Base-by-base conservation (phyloP, 1,140 invertebrate genomes). In the Bilobella aurantiaca region DNA sequence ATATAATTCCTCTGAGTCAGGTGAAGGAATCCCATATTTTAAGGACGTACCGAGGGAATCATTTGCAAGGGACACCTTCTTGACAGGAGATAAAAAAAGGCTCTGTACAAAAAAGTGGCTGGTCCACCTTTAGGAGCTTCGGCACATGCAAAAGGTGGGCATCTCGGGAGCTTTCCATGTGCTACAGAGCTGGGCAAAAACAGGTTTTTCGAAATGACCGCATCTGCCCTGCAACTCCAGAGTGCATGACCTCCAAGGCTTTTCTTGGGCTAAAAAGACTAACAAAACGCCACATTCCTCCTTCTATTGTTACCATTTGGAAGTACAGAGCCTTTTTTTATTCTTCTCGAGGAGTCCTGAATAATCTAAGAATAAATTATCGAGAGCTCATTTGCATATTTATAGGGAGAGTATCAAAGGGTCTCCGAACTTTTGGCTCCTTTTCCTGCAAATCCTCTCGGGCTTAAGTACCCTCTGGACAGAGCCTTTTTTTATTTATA, bases 201-300 rank as follows among this genome's bases (percentile, higher is more conserved):
- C 71, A 66, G 67, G 71, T 72, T 72, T 72, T 30, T 47, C 64
- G 64, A 67, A 63, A 72, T 72, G 71, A 72, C 71, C 71, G 71
- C 71, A 72, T 69, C 71, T 72, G 71, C 68, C 71, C 71, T 72
- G 70, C 67, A 67, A 58, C 67, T 30, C 66, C 66, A 30, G 68
- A 72, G 71, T 72, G 71, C 71, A 72, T 72, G 71, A 72, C 71
- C 71, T 72, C 65, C 69, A 72, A 66, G 70, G 65, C 58, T 64
- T 69, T n/a, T n/a, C n/a, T n/a, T n/a, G n/a, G n/a, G n/a, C n/a
- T n/a, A n/a, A n/a, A n/a, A n/a, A n/a, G n/a, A n/a, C n/a, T n/a
- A n/a, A n/a, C n/a, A n/a, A n/a, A n/a, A n/a, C n/a, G n/a, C n/a
- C n/a, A n/a, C n/a, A n/a, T n/a, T n/a, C n/a, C n/a, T n/a, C n/a